A percentile compares a stretch with the other conserved stretches of the same genome.
Evolutionary conservation across 2,113 vertebrate species (phyloP).

Genomic region (Toxotes chatareus): DNA sequence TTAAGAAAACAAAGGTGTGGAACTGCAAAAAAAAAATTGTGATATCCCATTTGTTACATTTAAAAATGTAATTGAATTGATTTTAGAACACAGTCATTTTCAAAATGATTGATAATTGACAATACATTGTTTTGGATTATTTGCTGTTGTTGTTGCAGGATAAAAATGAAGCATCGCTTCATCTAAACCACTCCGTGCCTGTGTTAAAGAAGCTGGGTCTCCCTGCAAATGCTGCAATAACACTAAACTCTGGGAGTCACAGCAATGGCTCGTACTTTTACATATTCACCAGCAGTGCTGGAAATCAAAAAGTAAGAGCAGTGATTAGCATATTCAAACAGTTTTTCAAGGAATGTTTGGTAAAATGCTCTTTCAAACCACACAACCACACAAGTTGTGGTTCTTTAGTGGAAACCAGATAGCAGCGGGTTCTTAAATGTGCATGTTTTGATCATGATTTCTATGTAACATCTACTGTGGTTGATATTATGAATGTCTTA

Average conservation of each 20-base stretch:
- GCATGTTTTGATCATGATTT: background rate
- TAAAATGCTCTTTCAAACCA: background rate
- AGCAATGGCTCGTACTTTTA: constrained; percentile 58
- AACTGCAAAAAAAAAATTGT: background rate
- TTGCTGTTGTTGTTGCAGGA: constrained; percentile 67
- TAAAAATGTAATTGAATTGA: background rate
- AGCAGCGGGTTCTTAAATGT: background rate
- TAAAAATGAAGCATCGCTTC: constrained; percentile 70
- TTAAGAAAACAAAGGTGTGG: constrained; percentile 78
- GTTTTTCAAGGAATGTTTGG: background rate
- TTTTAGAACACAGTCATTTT: background rate
- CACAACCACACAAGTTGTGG: background rate
- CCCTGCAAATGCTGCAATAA: constrained; percentile 72
- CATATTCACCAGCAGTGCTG: constrained; percentile 68
- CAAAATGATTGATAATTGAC: no score
- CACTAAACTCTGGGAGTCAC: constrained; percentile 71
- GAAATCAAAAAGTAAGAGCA: constrained; percentile 80
- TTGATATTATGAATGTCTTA: constrained; percentile 14
- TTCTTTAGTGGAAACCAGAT: background rate
- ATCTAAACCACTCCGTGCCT: constrained; percentile 82
- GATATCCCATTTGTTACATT: background rate
- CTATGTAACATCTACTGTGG: background rate
- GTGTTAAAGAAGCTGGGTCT: constrained; percentile 78
- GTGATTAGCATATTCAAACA: background rate
- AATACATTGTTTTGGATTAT: no score